Conservation (phyloP, 2,888 invertebrate species). For the Morinoia aosen region DNA sequence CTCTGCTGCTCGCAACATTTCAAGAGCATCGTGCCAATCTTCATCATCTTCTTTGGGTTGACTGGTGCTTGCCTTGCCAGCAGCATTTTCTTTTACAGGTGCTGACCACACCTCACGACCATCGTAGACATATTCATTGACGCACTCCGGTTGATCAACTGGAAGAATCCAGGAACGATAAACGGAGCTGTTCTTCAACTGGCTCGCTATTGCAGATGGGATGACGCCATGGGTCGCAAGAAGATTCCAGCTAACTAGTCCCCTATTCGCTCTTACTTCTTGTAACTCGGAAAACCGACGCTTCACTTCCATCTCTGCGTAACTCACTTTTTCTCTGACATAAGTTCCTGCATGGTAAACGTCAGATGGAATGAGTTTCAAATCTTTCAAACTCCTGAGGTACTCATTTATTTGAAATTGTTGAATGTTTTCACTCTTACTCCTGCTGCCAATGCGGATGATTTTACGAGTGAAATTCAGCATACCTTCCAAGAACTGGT, state of each 20-base stretch:
- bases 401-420: slow-evolving; percentile 59
- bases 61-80: not conserved
- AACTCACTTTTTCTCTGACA: not conserved
- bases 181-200: not conserved
- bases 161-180: slow-evolving; percentile 33
- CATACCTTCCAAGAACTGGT: slow-evolving; percentile 82
- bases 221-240: not conserved
- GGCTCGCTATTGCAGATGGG: not conserved
- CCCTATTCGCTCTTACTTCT: not conserved
- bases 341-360: not conserved
- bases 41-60: slow-evolving; percentile 49
- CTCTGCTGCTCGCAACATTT: slow-evolving; percentile 59
- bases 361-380: not conserved
- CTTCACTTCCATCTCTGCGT: not conserved
- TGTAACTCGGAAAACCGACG: not conserved
- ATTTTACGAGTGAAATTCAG: slow-evolving; percentile 74
- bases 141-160: not conserved
- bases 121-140: not conserved
- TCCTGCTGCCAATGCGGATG: slow-evolving; percentile 81
- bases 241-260: not conserved
- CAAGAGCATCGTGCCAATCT: slow-evolving; percentile 54
- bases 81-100: not conserved
- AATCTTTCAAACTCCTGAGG: not conserved
- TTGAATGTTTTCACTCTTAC: slow-evolving; percentile 76
- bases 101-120: not conserved